Evolutionary conservation across 2,888 invertebrate species (phyloP), one percentile per base, ranked within the genome.

Genomic region (Dynastes grantii): DNA sequence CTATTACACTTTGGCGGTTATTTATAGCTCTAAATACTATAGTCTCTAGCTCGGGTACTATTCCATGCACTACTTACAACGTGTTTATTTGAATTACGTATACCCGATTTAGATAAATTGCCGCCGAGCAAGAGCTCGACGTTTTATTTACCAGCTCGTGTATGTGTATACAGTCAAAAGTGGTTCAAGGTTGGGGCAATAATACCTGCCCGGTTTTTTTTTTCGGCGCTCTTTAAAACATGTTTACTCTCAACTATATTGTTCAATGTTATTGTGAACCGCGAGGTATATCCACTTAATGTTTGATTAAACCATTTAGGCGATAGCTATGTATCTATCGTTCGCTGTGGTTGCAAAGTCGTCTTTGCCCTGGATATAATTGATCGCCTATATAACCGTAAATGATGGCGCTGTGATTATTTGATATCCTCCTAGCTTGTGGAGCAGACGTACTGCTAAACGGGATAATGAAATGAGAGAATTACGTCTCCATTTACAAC

Each of bases 101-200:
- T 22, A 22, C 22, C 22, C 37, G 37, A 37, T 37, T 37, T 37
- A 37, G 37, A 37, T 37, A 6, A 37, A 37, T 37, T 37, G 37
- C 37, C 37, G 37, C 6, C 37, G 37, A 37, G 37, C 22, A 22
- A 22, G 4, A 37, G 37, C 4, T 6, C 6, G 16, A 61, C 61
- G 22, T 22, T 22, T 22, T 22, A 22, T 22, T 22, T 22, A 22
- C 22, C 16, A 22, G 37, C 6, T 37, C 61, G 9, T 27, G 0
- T 27, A 9, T 61, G 22, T 61, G 29, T 9, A 61, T 6, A 22
- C 22, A 22, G 22, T n/a, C 22, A 55, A 27, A 27, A 61, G 27
- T 61, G 5, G 61, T 61, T 61, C 61, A 61, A 61, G 61, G 61
- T 61, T 5, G 9, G 27, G 22, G 22, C 61, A 61, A 61, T 22